phyloP scores from a whole-genome alignment of 92 coral and sea anemone genomes.

The Epizoanthus ramosus region DNA sequence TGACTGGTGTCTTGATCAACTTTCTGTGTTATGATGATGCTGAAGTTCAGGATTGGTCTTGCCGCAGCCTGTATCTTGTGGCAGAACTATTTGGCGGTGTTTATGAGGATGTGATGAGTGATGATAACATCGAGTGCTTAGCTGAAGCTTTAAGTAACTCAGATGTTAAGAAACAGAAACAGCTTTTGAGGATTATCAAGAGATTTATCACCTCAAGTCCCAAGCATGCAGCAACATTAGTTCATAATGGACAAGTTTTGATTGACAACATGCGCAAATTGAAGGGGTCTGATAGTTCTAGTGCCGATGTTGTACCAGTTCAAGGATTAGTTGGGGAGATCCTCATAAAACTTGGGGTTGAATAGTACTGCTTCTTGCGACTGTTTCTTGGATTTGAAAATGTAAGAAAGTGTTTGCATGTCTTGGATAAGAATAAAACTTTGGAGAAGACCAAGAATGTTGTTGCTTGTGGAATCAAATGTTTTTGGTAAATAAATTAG shows the following conservation, averaged over 20 bases:
- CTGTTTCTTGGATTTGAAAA: not conserved
- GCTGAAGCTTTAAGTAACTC: conserved; percentile 75
- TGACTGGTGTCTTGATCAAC: conserved; percentile 86
- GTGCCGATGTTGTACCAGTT: conserved; percentile 63
- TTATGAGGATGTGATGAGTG: conserved; percentile 82
- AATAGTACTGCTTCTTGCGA: not conserved
- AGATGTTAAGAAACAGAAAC: conserved; percentile 79
- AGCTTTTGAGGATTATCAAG: conserved; percentile 88
- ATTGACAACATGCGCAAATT: conserved; percentile 49
- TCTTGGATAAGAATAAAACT: not conserved
- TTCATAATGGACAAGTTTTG: conserved; percentile 55
- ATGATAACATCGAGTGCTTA: conserved; percentile 72
- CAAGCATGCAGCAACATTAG: conserved; percentile 51
- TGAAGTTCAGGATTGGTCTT: conserved; percentile 84
- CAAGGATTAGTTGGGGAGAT: conserved; percentile 62
- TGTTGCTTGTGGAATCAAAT: not conserved
- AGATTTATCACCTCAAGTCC: conserved; percentile 79
- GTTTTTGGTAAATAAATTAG: too few species aligned
- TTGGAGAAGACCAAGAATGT: not conserved
- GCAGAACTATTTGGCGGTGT: conserved; percentile 95
- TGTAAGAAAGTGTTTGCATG: not conserved
- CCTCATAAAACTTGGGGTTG: conserved; percentile 55
- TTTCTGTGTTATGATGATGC: conserved; percentile 79
- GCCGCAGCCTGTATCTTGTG: conserved; percentile 82
- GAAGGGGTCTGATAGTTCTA: conserved; percentile 25